Conservation (phyloP, 2,113 vertebrate genomes). For the Platycercus adscitus region DNA sequence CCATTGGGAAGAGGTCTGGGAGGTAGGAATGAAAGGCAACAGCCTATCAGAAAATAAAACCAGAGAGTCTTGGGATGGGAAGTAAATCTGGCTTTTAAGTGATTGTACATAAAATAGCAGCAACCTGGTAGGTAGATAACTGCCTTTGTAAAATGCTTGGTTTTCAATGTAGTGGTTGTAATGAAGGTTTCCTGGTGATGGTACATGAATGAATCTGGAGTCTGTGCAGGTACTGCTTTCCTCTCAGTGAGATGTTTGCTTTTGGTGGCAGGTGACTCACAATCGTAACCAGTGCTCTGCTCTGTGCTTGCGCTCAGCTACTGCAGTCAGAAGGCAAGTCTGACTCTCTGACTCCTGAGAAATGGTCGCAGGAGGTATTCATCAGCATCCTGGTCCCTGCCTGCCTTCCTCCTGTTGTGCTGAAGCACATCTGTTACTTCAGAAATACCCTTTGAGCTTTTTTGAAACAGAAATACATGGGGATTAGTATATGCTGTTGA, state of each 20-base stretch:
- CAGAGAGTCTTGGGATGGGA: background rate
- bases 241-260: fast-evolving
- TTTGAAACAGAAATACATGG: background rate
- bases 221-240: background rate
- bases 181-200: background rate
- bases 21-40: background rate
- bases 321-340: background rate
- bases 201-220: background rate
- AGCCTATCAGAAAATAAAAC: conserved; percentile 17
- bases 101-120: background rate
- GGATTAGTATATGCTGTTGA: background rate
- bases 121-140: background rate
- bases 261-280: background rate
- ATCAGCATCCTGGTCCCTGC: background rate
- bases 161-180: background rate
- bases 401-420: background rate
- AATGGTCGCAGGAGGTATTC: background rate
- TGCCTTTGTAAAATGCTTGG: background rate
- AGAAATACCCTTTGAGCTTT: background rate
- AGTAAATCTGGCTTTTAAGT: background rate
- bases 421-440: background rate
- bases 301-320: background rate
- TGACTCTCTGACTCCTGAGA: background rate
- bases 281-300: background rate
- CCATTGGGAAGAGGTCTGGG: background rate